Percentiles rank a stretch among this genome's conserved stretches.
These are phyloP conservation scores for Bombus superbus DNA, from an alignment of 1,140 invertebrate species.

Conservation along the genomic window DNA sequence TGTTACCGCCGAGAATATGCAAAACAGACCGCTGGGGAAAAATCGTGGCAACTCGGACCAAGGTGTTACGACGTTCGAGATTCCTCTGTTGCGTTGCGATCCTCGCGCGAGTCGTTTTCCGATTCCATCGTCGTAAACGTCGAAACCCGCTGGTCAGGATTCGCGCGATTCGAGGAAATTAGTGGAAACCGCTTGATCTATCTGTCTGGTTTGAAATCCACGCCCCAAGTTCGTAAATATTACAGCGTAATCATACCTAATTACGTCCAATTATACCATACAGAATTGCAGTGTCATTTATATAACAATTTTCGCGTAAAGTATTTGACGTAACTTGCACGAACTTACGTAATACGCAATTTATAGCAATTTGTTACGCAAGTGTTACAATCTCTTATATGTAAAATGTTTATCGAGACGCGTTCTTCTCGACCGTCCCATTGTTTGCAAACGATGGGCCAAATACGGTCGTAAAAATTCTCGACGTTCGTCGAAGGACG, in stretches of 20 bases:
- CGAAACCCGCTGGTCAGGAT: neutral
- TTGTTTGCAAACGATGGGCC: neutral
- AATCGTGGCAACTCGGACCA: neutral
- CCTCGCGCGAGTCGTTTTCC: neutral
- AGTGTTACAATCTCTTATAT: no score
- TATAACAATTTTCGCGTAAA: no score
- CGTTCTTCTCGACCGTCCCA: neutral
- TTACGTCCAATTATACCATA: no score
- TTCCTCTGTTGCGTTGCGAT: neutral
- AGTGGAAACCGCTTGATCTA: neutral
- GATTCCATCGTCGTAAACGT: neutral
- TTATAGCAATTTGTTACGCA: no score
- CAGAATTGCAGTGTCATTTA: no score
- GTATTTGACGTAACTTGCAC: no score
- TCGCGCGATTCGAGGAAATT: slow-evolving; percentile 37
- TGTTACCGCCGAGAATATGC: neutral
- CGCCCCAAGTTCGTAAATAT: no score
- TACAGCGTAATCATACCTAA: no score
- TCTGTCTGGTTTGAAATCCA: no score
- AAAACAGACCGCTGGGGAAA: neutral
- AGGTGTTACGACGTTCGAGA: neutral
- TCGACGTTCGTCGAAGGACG: neutral
- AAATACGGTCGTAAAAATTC: slow-evolving; percentile 3
- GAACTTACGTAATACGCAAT: no score
- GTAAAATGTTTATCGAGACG: no score